Percentiles rank a stretch among this genome's conserved stretches.
Conservation (phyloP, 2,113 vertebrate species). For the Neogobius melanostomus region DNA sequence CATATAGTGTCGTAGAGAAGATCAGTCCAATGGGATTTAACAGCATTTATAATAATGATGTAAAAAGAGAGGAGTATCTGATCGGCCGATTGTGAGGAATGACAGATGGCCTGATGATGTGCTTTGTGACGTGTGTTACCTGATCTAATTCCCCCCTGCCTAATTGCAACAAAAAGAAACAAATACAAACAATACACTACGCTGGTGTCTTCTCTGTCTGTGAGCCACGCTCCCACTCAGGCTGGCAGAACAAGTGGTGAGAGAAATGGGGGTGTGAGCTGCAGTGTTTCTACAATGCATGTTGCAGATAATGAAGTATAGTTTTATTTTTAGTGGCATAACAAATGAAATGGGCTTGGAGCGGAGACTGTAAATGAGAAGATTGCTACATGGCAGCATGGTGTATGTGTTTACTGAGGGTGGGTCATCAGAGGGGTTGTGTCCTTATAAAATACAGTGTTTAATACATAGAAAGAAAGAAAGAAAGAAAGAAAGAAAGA, state of each 20-base stretch:
- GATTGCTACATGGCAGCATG: not conserved
- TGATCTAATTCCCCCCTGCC: slow-evolving; percentile 28
- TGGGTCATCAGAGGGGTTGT: not conserved
- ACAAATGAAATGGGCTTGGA: not conserved
- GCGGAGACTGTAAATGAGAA: not conserved
- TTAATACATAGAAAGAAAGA: too few relatives aligned
- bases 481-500: too few relatives aligned
- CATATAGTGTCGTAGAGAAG: too few relatives aligned
- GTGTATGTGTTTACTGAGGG: slow-evolving; percentile 3
- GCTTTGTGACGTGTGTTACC: slow-evolving; percentile 39
- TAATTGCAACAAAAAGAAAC: slow-evolving; percentile 37
- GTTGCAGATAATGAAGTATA: not conserved
- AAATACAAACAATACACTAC: slow-evolving; percentile 19
- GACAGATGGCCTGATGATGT: slow-evolving; percentile 59
- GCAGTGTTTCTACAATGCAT: not conserved
- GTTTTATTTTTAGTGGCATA: slow-evolving; percentile 1
- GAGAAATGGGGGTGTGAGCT: slow-evolving; percentile 7
- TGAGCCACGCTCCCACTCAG: not conserved
- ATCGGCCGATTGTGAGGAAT: slow-evolving; percentile 33
- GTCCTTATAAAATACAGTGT: not conserved
- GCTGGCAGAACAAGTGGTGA: slow-evolving; percentile 3
- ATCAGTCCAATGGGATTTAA: not conserved
- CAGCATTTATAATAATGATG: not conserved
- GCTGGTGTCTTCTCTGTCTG: not conserved
- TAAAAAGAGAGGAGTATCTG: slow-evolving; percentile 2